phyloP scores from a whole-genome alignment of 2,113 vertebrate genomes.

The Donacobius atricapilla region DNA sequence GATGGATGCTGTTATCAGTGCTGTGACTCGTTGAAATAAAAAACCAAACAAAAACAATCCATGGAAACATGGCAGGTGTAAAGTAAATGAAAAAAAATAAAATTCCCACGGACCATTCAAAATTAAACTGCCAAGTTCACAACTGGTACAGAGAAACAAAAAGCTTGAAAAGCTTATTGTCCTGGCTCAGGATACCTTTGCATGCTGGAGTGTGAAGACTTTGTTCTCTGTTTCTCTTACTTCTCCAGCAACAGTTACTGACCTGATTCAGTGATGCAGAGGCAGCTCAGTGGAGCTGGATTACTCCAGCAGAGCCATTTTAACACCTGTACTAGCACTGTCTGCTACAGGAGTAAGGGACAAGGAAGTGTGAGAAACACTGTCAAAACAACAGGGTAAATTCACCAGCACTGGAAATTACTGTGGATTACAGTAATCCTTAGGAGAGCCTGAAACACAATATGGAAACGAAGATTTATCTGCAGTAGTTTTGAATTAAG shows the following conservation, averaged over 20 bases:
- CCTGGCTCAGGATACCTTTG: background rate
- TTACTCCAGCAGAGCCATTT: background rate
- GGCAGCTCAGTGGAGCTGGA: background rate
- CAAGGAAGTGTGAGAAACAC: accelerated
- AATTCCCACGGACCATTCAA: background rate
- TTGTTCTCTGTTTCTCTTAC: background rate
- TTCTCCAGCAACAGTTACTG: background rate
- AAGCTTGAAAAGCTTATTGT: accelerated
- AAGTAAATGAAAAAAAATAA: background rate
- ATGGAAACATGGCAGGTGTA: background rate
- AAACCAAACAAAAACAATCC: background rate
- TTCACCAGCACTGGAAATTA: background rate
- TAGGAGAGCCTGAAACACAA: background rate
- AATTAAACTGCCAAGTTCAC: background rate
- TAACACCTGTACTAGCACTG: background rate
- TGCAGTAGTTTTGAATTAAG: background rate
- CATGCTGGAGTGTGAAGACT: background rate
- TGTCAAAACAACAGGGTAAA: background rate
- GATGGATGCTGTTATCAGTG: background rate
- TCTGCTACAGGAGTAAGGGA: accelerated
- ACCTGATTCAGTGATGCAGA: background rate
- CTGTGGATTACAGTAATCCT: background rate
- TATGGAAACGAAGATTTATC: background rate
- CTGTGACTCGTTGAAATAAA: background rate
- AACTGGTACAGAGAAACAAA: background rate